phyloP scores from a whole-genome alignment of 2,113 vertebrate genomes.

The Ranitomeya variabilis region DNA sequence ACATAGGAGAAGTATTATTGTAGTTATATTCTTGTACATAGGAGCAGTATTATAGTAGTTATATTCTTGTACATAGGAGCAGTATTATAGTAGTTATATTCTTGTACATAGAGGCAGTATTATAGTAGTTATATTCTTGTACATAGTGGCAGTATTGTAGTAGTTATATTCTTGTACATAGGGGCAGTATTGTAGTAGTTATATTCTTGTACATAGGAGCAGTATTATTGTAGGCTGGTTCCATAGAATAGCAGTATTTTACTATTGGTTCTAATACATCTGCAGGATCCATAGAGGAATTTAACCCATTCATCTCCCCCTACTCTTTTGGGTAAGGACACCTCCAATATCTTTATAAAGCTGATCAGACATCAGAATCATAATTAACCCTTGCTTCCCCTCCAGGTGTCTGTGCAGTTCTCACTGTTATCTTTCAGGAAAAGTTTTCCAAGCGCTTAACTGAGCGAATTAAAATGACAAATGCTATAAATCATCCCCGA shows the following conservation, averaged over 20 bases:
- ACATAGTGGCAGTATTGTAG: not conserved
- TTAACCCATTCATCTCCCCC: not conserved
- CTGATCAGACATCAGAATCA: not conserved
- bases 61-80: not conserved
- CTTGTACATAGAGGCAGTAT: not conserved
- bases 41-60: not conserved
- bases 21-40: not conserved
- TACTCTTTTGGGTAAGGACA: not conserved
- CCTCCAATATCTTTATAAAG: not conserved
- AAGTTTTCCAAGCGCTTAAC: constrained; percentile 2
- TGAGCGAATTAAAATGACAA: constrained; percentile 33
- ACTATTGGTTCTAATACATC: no score
- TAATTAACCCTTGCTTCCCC: not conserved
- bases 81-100: not conserved
- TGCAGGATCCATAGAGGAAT: not conserved
- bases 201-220: not conserved
- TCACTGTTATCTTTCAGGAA: not conserved
- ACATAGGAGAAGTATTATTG: not conserved
- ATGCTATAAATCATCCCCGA: constrained; percentile 22
- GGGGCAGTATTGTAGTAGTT: constrained; percentile 2
- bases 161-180: not conserved
- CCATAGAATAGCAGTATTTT: no score
- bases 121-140: constrained; percentile 1
- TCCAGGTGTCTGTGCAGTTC: not conserved
- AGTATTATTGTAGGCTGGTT: no score